Base-by-base conservation (phyloP, 30 jellyfish, hydroid and myxozoan genomes). In the Chrysaora quinquecirrha region DNA sequence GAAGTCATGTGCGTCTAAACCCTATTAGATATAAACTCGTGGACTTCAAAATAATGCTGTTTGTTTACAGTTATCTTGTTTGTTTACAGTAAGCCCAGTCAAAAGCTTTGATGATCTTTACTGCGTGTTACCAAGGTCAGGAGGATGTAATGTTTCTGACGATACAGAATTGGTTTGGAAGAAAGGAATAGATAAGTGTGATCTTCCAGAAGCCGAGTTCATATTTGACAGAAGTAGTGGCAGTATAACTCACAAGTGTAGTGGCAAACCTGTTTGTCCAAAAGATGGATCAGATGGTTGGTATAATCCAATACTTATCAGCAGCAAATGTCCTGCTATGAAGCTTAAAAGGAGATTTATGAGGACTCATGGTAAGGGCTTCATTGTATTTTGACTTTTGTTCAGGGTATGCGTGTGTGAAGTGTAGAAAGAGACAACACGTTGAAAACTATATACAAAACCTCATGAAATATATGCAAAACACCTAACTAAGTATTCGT, bases 221-320 rank as follows among this genome's bases (percentile, higher is more conserved):
- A 77, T 74, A 10, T 85, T 88, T 61, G 87, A 95, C 47, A 38
- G 86, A 21, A 90, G 43, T 24, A 76, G 87, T 33, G 99, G 99
- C n/a, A 30, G 84, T 31, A 65, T 95, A 28, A 50, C 50, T 58
- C 99, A 95, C 69, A 73, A 89, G 4, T 95, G 99, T 78, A 88
- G 97, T 73, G 93, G 96, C 35, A 85, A 80, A 60, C 93, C 96
- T 6, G 97, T 95, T 21, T 95, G 99, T 67, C 84, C 88, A 19
- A 30, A n/a, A 32, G 90, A 80, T 12, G 95, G 96, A 0, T 34
- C 78, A 14, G 23, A 75, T 30, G 48, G 83, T 3, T 30, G 60
- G 43, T 72, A 88, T 0, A 64, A 46, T 0, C 32, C 46, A 20
- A 34, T 87, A 28, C 85, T 87, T 23, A 30, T 76, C 66, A 63